Evolutionary conservation across 2,113 vertebrate species (phyloP), one percentile per base, ranked within the genome.

Genomic region (Channa maculata): DNA sequence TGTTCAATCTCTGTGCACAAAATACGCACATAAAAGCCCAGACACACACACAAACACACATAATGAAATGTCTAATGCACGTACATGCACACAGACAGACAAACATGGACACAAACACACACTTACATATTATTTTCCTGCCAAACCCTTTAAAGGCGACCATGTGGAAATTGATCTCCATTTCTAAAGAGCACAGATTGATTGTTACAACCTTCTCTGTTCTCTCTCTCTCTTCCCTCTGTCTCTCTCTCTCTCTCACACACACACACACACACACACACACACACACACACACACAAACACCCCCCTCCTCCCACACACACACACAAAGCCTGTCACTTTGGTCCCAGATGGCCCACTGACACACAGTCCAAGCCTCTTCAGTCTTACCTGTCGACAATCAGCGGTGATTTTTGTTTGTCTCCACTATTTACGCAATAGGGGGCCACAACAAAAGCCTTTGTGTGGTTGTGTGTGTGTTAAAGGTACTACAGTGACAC

Each of bases 141-240:
- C 71, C 78, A 85, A 80, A 79, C 71, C 76, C 83, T 91, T 92
- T 91, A 81, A 92, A 93, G 80, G 86, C 83, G 65, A 62, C 88
- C 90, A 83, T 86, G 84, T 92, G 90, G 91, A 92, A 88, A 91
- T 85, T 71, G 84, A 91, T 88, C 88, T 87, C 80, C 82, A 86
- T 92, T 88, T 89, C 79, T 91, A 85, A 88, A 86, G 86, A 88
- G 81, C 80, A 80, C 62, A 71, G 70, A 92, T 89, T 92, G 90
- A 93, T 93, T 92, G 89, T 92, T 87, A 66, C 71, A 52, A 5
- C 72, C 75, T 63, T 68, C 66, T 65, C 75, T 24, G 24, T 24
- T 70, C 65, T 70, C 48, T 63, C 39, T 64, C 55, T 48, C 53
- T 38, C 43, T 24, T 45, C 1, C 34, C 52, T 49, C 3, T 37